Evolutionary conservation across 2,113 vertebrate species (phyloP).

Genomic region (Psittacus erithacus): DNA sequence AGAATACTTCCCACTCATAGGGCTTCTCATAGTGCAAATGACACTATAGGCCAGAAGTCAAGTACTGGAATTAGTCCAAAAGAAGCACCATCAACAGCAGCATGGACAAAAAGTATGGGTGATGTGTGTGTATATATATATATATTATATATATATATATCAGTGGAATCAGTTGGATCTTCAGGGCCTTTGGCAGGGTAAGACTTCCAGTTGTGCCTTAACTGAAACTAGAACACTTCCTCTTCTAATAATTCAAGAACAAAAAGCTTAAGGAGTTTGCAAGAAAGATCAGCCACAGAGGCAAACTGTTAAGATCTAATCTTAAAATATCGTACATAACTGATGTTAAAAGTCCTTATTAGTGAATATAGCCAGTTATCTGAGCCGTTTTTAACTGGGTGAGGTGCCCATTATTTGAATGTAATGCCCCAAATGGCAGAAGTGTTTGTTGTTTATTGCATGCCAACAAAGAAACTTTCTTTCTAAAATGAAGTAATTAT

Average conservation of each 20-base stretch:
- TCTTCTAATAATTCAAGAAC: background rate
- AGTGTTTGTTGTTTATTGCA: background rate
- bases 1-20: background rate
- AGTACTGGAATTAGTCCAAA: background rate
- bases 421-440: background rate
- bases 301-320: background rate
- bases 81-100: background rate
- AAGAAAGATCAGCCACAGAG: background rate
- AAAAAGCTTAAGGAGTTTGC: background rate
- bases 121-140: too few species aligned
- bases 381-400: background rate
- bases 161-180: background rate
- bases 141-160: background rate
- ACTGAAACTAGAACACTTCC: background rate
- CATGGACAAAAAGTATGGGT: background rate
- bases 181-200: background rate
- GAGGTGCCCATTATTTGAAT: background rate
- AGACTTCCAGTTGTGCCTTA: background rate
- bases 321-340: background rate
- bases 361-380: background rate
- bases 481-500: background rate
- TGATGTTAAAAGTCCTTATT: background rate
- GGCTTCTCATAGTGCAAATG: background rate
- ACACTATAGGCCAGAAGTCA: background rate
- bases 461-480: background rate